Conservation (phyloP, 2,888 invertebrate species). For the Drosophila sordidula region DNA sequence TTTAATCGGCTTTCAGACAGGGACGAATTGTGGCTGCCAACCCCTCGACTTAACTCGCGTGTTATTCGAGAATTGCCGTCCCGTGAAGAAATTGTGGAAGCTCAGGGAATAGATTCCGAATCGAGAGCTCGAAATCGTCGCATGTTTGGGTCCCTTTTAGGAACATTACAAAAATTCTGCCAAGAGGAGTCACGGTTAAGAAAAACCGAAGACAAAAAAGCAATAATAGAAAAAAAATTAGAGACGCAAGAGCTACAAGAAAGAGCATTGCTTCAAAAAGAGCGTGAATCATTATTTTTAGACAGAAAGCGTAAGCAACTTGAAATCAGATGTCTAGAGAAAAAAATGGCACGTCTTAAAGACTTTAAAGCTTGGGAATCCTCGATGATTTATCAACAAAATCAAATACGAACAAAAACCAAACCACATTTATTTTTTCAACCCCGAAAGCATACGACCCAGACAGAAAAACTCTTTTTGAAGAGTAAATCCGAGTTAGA, state of each 20-base stretch:
- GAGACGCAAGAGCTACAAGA: slow-evolving; percentile 96
- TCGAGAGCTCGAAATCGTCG: slow-evolving; percentile 94
- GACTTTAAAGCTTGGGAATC: slow-evolving; percentile 96
- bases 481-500: slow-evolving; percentile 86
- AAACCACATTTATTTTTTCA: slow-evolving; percentile 95
- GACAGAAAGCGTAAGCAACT: slow-evolving; percentile 94
- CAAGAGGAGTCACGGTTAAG: slow-evolving; percentile 96
- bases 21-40: slow-evolving; percentile 67
- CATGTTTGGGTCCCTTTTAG: slow-evolving; percentile 98
- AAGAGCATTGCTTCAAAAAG: slow-evolving; percentile 92
- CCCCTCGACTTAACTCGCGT: slow-evolving; percentile 91
- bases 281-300: slow-evolving; percentile 93
- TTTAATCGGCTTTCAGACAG: slow-evolving; percentile 80
- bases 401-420: slow-evolving; percentile 94
- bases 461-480: slow-evolving; percentile 88
- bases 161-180: slow-evolving; percentile 97
- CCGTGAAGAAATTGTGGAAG: slow-evolving; percentile 91
- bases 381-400: slow-evolving; percentile 90
- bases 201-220: slow-evolving; percentile 93
- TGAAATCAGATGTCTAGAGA: slow-evolving; percentile 95
- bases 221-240: slow-evolving; percentile 94
- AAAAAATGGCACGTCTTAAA: slow-evolving; percentile 94
- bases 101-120: slow-evolving; percentile 93
- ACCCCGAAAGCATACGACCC: slow-evolving; percentile 91
- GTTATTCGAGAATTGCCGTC: slow-evolving; percentile 95